A percentile compares a stretch with the other conserved stretches of the same genome.
phyloP scores from a whole-genome alignment of 2,888 invertebrate genomes.

The Conus canariensis region DNA sequence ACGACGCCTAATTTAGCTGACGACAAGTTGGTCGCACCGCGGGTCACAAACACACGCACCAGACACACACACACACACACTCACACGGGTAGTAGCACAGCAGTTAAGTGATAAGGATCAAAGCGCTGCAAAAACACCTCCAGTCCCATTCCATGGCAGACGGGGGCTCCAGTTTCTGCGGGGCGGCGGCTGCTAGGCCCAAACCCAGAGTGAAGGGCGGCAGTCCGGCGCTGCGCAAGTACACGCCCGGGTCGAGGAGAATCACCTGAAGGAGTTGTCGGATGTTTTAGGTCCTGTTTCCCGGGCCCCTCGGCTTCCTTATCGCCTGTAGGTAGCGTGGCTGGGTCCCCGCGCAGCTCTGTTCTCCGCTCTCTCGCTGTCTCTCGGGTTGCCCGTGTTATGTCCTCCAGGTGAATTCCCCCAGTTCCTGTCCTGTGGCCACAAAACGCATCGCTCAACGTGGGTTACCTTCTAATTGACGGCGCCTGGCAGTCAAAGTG shows the following conservation, averaged over 20 bases:
- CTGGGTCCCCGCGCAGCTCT: background rate
- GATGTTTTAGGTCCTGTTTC: no score
- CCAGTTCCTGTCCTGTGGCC: constrained; percentile 27
- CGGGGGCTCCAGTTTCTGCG: background rate
- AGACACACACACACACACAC: no score
- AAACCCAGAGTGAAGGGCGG: no score
- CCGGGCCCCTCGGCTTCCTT: background rate
- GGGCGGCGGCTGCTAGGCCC: background rate
- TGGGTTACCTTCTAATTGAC: constrained; percentile 41
- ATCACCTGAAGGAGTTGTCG: background rate
- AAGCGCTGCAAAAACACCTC: background rate
- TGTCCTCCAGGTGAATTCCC: constrained; percentile 38
- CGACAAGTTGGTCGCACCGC: background rate
- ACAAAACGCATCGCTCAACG: constrained; percentile 31
- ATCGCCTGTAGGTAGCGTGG: background rate
- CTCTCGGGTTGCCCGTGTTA: background rate
- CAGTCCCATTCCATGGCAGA: background rate
- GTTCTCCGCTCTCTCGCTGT: background rate
- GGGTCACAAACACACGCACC: background rate
- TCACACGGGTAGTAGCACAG: no score
- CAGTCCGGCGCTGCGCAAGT: no score
- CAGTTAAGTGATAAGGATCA: background rate
- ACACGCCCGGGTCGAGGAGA: no score
- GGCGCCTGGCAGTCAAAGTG: constrained; percentile 39
- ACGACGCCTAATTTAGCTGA: background rate